Evolutionary conservation across 2,888 invertebrate genomes (phyloP), one percentile per base, ranked within the genome.

Genomic region (Portevinia maculata): DNA sequence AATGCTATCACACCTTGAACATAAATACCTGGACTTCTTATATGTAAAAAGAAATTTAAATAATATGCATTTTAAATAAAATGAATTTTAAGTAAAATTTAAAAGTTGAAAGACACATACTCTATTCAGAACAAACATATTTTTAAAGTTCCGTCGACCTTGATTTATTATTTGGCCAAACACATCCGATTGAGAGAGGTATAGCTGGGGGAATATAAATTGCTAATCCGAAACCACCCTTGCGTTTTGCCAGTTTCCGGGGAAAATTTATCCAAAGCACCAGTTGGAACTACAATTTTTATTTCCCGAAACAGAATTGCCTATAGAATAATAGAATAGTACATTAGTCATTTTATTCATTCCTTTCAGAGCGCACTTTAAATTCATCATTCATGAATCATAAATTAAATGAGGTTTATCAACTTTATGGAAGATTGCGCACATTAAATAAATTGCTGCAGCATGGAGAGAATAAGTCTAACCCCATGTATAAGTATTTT

Each of bases 361-460:
- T 73, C 65, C 55, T 71, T 60, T 73, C 65, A 79, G 53, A 48
- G 78, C 59, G 59, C 50, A 73, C 78, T 74, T 48, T 74, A 79
- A 79, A 79, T 79, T 79, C 79, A 79, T 74, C 74, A 79, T 79
- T 79, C 79, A 79, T 74, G 79, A 79, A 79, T 74, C 79, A 79
- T 67, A 79, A 79, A 79, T 79, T 73, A 79, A 79, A 79, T 62
- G 67, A 79, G 74, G 67, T 79, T 74, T 62, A 79, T 79, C 74
- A 79, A 79, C 50, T 67, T 74, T 65, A 67, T 67, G 74, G 65
- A 74, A 74, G 60, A 74, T 62, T 60, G 73, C 67, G 60, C 74
- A 34, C 79, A 74, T 79, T 74, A 79, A 79, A 74, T 79, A 79
- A 67, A 79, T 79, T 67, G 79, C 74, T 62, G 55, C 74, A 50